Base-by-base conservation (phyloP, 2,797 vertebrate genomes). In the Oophaga sylvatica region DNA sequence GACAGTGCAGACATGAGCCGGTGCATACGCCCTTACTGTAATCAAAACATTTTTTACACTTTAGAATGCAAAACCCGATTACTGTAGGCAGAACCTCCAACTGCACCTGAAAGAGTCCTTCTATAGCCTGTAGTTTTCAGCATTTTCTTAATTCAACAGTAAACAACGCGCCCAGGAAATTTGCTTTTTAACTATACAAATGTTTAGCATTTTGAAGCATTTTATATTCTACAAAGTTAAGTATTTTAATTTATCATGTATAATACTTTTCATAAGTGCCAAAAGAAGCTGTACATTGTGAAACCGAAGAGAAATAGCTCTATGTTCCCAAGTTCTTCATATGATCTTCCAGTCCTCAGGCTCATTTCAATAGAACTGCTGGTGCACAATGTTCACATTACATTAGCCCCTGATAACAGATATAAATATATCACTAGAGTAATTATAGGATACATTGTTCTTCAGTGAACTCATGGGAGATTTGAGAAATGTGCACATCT, bases 351-450 rank as follows among this genome's bases (percentile, higher is more conserved):
- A 84, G 82, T 88, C 57, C 87, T 88, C 31, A 65, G 87, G 87
- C 87, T 81, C 31, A 26, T 60, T 85, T 85, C 83, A 88, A 80
- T 77, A 62, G 85, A 88, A 88, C 87, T 88, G 68, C 87, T 77
- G 79, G 87, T 85, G 78, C 87, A 85, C 82, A n/a, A 67, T 88
- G 87, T 88, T 85, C 87, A 88, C 68, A 88, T 88, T 88, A 80
- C 70, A 81, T 88, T 75, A 85, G 79, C 80, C 22, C 16, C 59
- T 81, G 87, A 88, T 88, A 88, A 81, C 75, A 53, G 83, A 56
- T 85, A 81, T 88, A 81, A 85, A 88, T 85, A 85, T 80, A 88
- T 80, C 78, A 80, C 70, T 76, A 19, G 78, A 85, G 84, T 81
- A 85, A 88, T 81, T 88, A 88, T 67, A 88, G 87, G 59, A 85